These are phyloP conservation scores for Gymnothorax reevesii DNA, from an alignment of 2,797 vertebrate genomes.

Conservation along the genomic window DNA sequence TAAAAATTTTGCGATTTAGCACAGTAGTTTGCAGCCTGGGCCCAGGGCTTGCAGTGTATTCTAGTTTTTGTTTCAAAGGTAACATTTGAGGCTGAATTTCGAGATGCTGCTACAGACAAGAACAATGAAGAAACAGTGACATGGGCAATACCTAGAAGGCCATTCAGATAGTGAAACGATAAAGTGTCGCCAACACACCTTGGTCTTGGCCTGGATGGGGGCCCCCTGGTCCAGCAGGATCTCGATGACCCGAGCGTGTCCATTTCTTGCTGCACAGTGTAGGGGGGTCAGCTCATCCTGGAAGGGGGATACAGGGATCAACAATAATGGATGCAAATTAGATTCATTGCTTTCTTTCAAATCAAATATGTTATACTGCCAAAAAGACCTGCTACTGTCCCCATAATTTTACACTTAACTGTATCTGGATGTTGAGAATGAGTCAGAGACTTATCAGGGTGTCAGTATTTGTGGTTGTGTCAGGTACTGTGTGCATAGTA, in stretches of 20 bases:
- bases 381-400: no score
- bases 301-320: not conserved
- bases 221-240: constrained; percentile 93
- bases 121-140: not conserved
- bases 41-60: no score
- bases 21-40: no score
- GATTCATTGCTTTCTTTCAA: not conserved
- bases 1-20: no score
- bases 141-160: not conserved
- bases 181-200: constrained; percentile 69
- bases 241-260: constrained; percentile 91
- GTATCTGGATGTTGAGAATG: not conserved
- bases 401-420: no score
- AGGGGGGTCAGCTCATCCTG: constrained; percentile 95
- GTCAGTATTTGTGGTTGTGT: not conserved
- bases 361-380: no score
- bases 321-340: not conserved
- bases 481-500: not conserved
- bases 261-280: constrained; percentile 94
- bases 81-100: no score
- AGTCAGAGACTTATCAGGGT: not conserved
- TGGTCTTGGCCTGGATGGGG: constrained; percentile 97
- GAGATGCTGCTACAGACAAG: no score
- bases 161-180: no score
- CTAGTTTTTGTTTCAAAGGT: no score